Percentiles rank a stretch among this genome's conserved stretches.
These are phyloP conservation scores for Siphamia tubifer DNA, from an alignment of 2,113 vertebrate species.

Conservation along the genomic window DNA sequence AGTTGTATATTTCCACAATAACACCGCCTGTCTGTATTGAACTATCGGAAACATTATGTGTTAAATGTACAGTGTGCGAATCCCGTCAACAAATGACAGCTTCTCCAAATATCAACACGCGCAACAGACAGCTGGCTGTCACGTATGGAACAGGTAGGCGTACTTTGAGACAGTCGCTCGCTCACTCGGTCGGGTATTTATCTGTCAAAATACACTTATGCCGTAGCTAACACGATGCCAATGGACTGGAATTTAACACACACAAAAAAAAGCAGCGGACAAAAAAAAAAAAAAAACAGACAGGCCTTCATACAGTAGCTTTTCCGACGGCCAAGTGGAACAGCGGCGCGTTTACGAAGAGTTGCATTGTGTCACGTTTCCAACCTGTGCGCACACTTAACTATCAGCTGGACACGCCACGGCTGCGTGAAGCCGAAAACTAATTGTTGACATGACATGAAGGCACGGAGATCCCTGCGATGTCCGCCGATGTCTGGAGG, in stretches of 20 bases:
- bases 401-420: conserved; percentile 46
- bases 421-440: conserved; percentile 51
- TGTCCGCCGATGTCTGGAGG: not conserved
- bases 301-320: conserved; percentile 32
- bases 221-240: conserved; percentile 33
- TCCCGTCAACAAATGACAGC: conserved; percentile 48
- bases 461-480: conserved; percentile 4
- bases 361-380: conserved; percentile 57
- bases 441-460: conserved; percentile 54
- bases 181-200: conserved; percentile 35
- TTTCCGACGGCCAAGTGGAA: conserved; percentile 3
- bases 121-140: conserved; percentile 67
- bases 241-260: not conserved
- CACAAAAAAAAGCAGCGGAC: not conserved
- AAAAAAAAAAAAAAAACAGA: not conserved
- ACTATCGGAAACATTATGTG: not conserved
- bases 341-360: conserved; percentile 32
- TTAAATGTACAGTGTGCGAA: conserved; percentile 22
- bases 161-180: conserved; percentile 61
- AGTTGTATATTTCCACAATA: not conserved
- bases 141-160: conserved; percentile 74
- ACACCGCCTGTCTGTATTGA: not conserved
- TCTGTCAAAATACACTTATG: conserved; percentile 68
- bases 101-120: conserved; percentile 58
- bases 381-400: conserved; percentile 56